Evolutionary conservation across 2,113 vertebrate species (phyloP), one percentile per base, ranked within the genome.

Genomic region (Neogale vison): DNA sequence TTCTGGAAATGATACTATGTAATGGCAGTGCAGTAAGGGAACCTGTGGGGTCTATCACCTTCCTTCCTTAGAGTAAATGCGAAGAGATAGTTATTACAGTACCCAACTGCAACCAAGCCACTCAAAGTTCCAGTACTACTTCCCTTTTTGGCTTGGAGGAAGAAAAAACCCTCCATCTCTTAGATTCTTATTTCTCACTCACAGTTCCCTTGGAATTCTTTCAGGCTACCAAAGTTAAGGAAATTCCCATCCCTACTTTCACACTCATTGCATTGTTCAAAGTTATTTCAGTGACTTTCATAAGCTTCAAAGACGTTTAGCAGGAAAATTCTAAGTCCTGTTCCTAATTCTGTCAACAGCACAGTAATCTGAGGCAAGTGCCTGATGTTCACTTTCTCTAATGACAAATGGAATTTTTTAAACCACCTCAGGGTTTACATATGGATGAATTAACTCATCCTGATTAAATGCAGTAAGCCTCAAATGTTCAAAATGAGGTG

Each of bases 361-460:
- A 88, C 23, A 95, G 34, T 47, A 84, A 80, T 95, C 59, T 69
- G 67, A 98, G 47, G 59, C 34, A 76, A 86, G 24, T 79, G 31
- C 36, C 87, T 82, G 50, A 72, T 81, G 63, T 63, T 89, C 55
- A 47, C 55, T 61, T 97, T 93, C 65, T 95, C 55, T 65, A 95
- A 47, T 82, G 72, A 90, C 93, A 96, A 90, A 90, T 96, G 88
- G 77, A 93, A 96, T 72, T 84, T 88, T 77, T 50, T 0, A 95
- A 90, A 95, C 23, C n/a, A 69, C 31, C 47, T 85, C 24, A 81
- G 61, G 21, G 24, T 85, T 91, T 92, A 69, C 50, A 79, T 80
- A 76, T 91, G 72, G 15, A 77, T 95, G 71, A 86, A 91, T 93
- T 45, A 69, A 97, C 59, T 65, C 67, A 72, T 59, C 24, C 1